A percentile compares a stretch with the other conserved stretches of the same genome.
Conservation (phyloP, 2,888 invertebrate species). For the Drosophila yooni region DNA sequence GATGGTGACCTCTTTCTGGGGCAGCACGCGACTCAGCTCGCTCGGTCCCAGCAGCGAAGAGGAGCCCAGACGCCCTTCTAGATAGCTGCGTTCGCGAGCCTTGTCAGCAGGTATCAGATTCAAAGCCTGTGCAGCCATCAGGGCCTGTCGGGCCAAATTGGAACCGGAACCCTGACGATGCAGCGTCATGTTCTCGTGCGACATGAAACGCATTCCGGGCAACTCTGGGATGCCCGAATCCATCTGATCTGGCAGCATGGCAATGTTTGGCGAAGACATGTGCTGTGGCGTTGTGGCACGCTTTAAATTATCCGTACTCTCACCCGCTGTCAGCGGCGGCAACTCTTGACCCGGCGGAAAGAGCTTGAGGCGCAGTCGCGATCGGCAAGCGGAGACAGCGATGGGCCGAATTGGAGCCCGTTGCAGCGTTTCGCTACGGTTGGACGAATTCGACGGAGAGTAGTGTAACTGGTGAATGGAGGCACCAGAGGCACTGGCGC, state of each 20-base stretch:
- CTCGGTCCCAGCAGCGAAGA: slow-evolving; percentile 92
- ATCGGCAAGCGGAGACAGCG: slow-evolving; percentile 84
- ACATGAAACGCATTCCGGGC: slow-evolving; percentile 79
- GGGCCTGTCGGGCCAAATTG: slow-evolving; percentile 88
- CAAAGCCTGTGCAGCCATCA: slow-evolving; percentile 92
- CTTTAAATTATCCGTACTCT: slow-evolving; percentile 63
- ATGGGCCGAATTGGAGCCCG: slow-evolving; percentile 82
- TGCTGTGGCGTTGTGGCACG: slow-evolving; percentile 83
- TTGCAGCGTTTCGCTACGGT: slow-evolving; percentile 74
- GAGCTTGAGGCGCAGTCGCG: slow-evolving; percentile 83
- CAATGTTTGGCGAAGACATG: slow-evolving; percentile 85
- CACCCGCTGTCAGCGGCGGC: slow-evolving; percentile 53
- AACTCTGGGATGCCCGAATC: slow-evolving; percentile 57
- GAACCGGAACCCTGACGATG: slow-evolving; percentile 74
- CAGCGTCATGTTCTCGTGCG: slow-evolving; percentile 83
- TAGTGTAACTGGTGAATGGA: slow-evolving; percentile 65
- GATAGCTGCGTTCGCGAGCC: slow-evolving; percentile 92
- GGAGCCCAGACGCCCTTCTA: slow-evolving; percentile 92
- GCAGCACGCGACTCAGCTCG: slow-evolving; percentile 94
- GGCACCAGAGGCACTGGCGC: slow-evolving; percentile 35
- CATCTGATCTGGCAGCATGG: slow-evolving; percentile 71
- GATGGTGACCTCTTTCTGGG: slow-evolving; percentile 92
- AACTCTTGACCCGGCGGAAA: slow-evolving; percentile 83
- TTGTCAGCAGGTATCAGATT: slow-evolving; percentile 93
- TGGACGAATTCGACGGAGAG: slow-evolving; percentile 82